phyloP scores from a whole-genome alignment of 2,888 invertebrate species.

The Anagyrus pseudococci region DNA sequence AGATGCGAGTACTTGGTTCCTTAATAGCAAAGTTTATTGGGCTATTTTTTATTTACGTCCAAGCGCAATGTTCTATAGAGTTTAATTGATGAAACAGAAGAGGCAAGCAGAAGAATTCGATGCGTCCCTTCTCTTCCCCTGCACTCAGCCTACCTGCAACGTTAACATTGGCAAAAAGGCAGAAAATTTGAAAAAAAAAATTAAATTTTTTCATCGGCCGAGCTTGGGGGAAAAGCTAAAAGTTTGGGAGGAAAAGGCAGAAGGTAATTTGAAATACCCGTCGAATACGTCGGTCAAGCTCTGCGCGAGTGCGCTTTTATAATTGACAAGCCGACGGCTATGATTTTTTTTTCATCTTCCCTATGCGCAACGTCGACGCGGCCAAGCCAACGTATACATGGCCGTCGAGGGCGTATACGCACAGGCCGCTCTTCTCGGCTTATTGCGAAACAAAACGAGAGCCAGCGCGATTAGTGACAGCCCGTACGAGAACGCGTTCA shows the following conservation, averaged over 20 bases:
- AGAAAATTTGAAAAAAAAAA: neutral
- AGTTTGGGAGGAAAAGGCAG: too few species aligned
- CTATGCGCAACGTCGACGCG: constrained; percentile 9
- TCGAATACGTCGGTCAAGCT: constrained; percentile 22
- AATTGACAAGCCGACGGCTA: constrained; percentile 28
- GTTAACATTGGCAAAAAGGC: neutral
- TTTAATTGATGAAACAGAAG: neutral
- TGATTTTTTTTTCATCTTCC: constrained; percentile 20
- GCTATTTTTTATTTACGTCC: neutral
- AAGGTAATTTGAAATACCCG: constrained; percentile 19
- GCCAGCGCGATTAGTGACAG: too few species aligned
- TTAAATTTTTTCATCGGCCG: constrained; percentile 7
- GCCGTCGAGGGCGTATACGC: neutral
- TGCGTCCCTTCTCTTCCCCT: too few species aligned
- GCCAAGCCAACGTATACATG: neutral
- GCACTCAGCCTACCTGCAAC: neutral
- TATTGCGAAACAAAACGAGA: too few species aligned
- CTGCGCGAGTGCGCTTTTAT: constrained; percentile 20
- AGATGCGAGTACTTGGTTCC: neutral
- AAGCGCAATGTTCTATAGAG: neutral
- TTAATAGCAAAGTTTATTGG: neutral
- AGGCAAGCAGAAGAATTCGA: too few species aligned
- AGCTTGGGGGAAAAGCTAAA: neutral
- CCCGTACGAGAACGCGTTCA: too few species aligned
- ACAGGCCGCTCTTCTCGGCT: neutral